Evolutionary conservation across 2,888 invertebrate genomes (phyloP), one percentile per base, ranked within the genome.

Genomic region (Ophion obscuratus): DNA sequence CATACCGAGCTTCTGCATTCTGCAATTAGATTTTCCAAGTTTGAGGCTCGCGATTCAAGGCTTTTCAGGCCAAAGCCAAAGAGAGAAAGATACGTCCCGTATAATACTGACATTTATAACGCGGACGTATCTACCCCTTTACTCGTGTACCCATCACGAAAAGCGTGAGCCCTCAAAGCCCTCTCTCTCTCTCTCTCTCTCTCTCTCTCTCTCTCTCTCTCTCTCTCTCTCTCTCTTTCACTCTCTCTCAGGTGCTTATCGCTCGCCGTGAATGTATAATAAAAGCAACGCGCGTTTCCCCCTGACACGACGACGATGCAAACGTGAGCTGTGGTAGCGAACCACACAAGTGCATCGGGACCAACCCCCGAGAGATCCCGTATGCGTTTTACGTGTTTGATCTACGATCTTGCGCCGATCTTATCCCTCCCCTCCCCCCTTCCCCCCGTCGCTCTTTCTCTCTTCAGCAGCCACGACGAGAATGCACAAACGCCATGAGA

Each of bases 41-140:
- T 83, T 59, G 70, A 86, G 83, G 77, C 74, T 78, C 74, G 20
- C 83, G 86, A 81, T 73, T 64, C 62, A 40, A 40, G 81, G 74
- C 71, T 78, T 82, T 81, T 81, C 61, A 70, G 84, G 73, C 83
- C 83, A 84, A 86, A 85, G 82, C 82, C 79, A 88, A 70, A 83
- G 81, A 66, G 86, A 81, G 83, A 86, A 85, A 90, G 91, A 92
- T 91, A 91, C 89, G 89, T 90, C 90, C 89, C 90, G 94, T 90
- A 94, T 94, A 94, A 94, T 94, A 92, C 93, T 90, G 92, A 92
- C 93, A 94, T 94, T 94, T 94, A 92, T 94, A 93, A 94, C 92
- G 90, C 91, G 91, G 92, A 90, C 93, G 91, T 93, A 94, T 94
- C 94, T 94, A 94, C 93, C 93, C 93, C 88, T 92, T 93, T 92